These are phyloP conservation scores for Elymnias hypermnestra DNA, from an alignment of 1,140 invertebrate species.

Conservation along the genomic window DNA sequence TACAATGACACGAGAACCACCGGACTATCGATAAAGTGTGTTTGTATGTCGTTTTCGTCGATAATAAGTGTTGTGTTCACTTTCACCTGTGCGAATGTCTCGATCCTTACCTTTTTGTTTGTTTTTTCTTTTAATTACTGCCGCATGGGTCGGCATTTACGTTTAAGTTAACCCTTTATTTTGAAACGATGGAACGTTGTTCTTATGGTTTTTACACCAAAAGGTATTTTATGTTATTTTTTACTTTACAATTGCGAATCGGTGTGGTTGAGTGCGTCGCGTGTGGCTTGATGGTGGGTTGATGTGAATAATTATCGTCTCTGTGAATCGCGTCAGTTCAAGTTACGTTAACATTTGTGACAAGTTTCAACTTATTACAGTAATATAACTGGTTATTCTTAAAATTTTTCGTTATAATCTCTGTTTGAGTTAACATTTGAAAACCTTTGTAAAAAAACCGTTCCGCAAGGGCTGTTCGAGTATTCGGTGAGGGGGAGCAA, in stretches of 20 bases:
- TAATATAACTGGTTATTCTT: no score
- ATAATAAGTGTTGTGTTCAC: constrained; percentile 75
- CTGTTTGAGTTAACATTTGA: neutral
- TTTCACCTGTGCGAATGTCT: constrained; percentile 75
- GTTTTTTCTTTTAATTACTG: constrained; percentile 70
- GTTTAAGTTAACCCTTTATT: constrained; percentile 73
- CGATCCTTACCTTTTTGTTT: constrained; percentile 71
- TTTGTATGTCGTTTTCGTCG: constrained; percentile 75
- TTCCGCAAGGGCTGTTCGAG: constrained; percentile 29
- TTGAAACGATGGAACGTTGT: constrained; percentile 75
- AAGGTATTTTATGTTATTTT: constrained; percentile 75
- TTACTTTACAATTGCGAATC: constrained; percentile 67
- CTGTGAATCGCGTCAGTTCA: constrained; percentile 24
- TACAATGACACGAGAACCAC: constrained; percentile 64
- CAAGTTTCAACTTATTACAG: constrained; percentile 7
- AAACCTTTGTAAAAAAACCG: constrained; percentile 21
- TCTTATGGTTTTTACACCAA: constrained; percentile 76
- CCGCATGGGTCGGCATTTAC: constrained; percentile 71
- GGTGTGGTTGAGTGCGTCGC: constrained; percentile 62
- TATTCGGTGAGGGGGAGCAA: constrained; percentile 35
- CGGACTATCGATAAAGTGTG: constrained; percentile 74
- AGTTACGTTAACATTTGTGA: constrained; percentile 20
- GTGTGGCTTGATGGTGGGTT: constrained; percentile 50
- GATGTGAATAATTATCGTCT: constrained; percentile 29
- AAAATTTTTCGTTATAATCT: no score